Base-by-base conservation (phyloP, 2,797 vertebrate species). In the Anomalospiza imberbis region DNA sequence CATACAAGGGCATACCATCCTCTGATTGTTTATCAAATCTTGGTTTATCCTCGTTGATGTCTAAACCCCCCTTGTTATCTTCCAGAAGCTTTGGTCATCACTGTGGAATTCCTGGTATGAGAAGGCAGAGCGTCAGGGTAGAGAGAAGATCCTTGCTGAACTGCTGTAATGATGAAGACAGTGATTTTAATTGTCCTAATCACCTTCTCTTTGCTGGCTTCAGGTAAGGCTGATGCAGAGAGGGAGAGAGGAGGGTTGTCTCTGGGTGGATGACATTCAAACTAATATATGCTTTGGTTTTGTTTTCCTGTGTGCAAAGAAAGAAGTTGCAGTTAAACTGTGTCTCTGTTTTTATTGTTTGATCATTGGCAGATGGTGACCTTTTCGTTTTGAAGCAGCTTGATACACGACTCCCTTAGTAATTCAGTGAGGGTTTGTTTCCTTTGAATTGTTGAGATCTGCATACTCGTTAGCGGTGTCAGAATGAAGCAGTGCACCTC, bases 41-140 rank as follows among this genome's bases (percentile, higher is more conserved):
- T 81, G 20, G 1, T 93, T 89, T 82, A 66, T 84, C 63, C 74
- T 72, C 78, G 62, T 50, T 67, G 86, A 90, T 95, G 78, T 66
- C 79, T 87, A 70, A 94, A 77, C 2, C 34, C 40, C 12, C 31
- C 57, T 91, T 91, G 63, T 81, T 95, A 65, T 89, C 83, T 81
- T 85, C 57, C 85, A 88, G 83, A 84, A 92, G 36, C 44, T 90
- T 62, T 91, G 70, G 68, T 97, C 95, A 97, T 54, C 84, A 47
- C 67, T 91, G 60, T 94, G 96, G 97, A 97, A 97, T 97, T 88
- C 88, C 60, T 90, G 95, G 92, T 74, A 97, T 95, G 94, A 91
- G 90, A 68, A 95, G 50, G 38, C 82, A 91, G 89, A 87, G 63
- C 62, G 2, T 70, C 67, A 50, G 82, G 72, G 26, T 45, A 80